phyloP scores from a whole-genome alignment of 2,113 vertebrate species.

The Collichthys lucidus region DNA sequence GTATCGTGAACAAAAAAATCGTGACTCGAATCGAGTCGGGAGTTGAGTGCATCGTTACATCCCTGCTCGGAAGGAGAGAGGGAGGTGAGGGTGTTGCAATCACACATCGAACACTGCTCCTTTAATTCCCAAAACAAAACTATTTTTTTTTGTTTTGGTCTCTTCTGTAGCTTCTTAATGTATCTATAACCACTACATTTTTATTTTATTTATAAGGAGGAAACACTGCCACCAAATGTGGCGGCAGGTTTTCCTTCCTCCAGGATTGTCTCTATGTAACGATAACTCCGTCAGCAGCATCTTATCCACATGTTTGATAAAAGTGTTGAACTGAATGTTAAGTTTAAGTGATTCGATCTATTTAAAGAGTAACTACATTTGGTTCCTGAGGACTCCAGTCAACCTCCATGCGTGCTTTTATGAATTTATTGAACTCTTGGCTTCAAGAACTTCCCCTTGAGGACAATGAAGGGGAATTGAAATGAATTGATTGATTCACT shows the following conservation, averaged over 20 bases:
- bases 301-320: background rate
- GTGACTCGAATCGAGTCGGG: too few species aligned
- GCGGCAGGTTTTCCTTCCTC: background rate
- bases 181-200: background rate
- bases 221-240: background rate
- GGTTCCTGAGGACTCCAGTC: background rate
- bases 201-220: background rate
- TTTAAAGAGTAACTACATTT: fast-evolving
- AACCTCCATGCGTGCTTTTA: conserved; percentile 16
- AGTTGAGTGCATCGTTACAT: too few species aligned
- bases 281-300: background rate
- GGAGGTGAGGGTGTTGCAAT: too few species aligned
- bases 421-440: conserved; percentile 32
- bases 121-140: too few species aligned
- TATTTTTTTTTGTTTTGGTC: background rate
- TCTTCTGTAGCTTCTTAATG: background rate
- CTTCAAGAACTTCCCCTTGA: conserved; percentile 19
- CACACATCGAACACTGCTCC: background rate
- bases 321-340: background rate
- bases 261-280: background rate
- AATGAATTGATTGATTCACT: conserved; percentile 51
- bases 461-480: conserved; percentile 50
- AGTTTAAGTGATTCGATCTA: background rate
- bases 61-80: too few species aligned
- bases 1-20: too few species aligned